A percentile compares a stretch with the other conserved stretches of the same genome.
Evolutionary conservation across 1,140 invertebrate species (phyloP).

Genomic region (Sinella curviseta): DNA sequence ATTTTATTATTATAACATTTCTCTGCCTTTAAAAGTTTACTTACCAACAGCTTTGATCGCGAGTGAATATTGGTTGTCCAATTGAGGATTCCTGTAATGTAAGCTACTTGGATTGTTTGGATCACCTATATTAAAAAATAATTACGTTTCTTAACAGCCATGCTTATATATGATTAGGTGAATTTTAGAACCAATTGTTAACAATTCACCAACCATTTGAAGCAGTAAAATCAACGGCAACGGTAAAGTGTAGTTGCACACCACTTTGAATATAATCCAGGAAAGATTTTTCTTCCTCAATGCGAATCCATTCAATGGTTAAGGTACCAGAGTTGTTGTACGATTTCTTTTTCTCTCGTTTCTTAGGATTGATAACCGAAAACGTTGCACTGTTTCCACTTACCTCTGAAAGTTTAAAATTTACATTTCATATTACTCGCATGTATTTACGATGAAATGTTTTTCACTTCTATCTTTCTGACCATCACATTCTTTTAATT

Average conservation of each 20-base stretch:
- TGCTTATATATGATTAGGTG: background rate
- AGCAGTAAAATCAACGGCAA: constrained; percentile 66
- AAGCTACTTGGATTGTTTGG: constrained; percentile 59
- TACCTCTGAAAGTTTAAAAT: constrained; percentile 17
- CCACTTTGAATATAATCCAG: constrained; percentile 56
- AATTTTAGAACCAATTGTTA: background rate
- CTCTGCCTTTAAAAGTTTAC: background rate
- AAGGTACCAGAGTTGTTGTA: constrained; percentile 58
- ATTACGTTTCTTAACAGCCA: background rate
- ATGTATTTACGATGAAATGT: background rate
- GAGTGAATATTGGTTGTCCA: constrained; percentile 60
- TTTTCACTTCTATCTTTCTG: background rate
- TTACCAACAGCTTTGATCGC: constrained; percentile 61
- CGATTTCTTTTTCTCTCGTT: constrained; percentile 57
- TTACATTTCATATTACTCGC: background rate
- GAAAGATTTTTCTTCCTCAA: constrained; percentile 46
- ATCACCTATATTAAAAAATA: constrained; percentile 51
- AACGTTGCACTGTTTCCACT: constrained; percentile 40
- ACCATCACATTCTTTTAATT: background rate
- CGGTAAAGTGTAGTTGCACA: constrained; percentile 63
- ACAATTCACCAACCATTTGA: constrained; percentile 57
- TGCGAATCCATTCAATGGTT: constrained; percentile 46
- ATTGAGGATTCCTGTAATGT: constrained; percentile 56
- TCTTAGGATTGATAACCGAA: constrained; percentile 56
- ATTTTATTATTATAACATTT: background rate